Evolutionary conservation across 1,140 invertebrate species (phyloP), one percentile per base, ranked within the genome.

Genomic region (Myzus persicae): DNA sequence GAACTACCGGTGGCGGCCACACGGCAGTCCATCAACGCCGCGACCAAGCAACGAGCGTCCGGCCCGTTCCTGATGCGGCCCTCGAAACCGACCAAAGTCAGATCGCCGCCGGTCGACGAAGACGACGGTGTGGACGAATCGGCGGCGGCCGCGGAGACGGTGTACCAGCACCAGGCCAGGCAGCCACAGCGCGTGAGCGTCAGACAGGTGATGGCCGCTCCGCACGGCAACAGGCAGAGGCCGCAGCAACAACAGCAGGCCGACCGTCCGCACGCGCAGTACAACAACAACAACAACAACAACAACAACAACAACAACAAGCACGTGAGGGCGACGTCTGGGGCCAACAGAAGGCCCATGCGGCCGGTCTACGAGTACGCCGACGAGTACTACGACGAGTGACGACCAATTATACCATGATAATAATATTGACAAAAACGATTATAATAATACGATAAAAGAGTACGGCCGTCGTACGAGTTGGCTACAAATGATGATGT

Each of bases 291-390:
- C 46, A 81, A 81, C n/a, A n/a, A 76, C 67, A 46, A 36, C 42
- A 11, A 76, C 67, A 46, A 36, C 42, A 11, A 76, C 67, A 46
- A 36, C 42, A 11, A 18, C 90, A 81, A 48, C 46, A 81, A 81
- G 8, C 40, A 81, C 42, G 59, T n/a, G 8, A 36, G 40, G 26
- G 38, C 54, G 44, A 46, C 59, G 31, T 11, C 88, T 7, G 48
- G 31, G 1, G 18, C 8, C 24, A 82, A 81, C 38, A 51, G 59
- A 22, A 84, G 76, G 59, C 54, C 93, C 18, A 18, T 40, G 44
- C 82, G 44, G 44, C 91, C 88, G 38, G 89, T 90, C 40, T 90
- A 93, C 67, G 89, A 93, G 84, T 93, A 93, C 76, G 90, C 90
- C 20, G 90, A 92, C 44, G 91, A 93, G 81, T 93, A 93, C 46